Evolutionary conservation across 2,797 vertebrate genomes (phyloP), one percentile per base, ranked within the genome.

Genomic region (Chelmon rostratus): DNA sequence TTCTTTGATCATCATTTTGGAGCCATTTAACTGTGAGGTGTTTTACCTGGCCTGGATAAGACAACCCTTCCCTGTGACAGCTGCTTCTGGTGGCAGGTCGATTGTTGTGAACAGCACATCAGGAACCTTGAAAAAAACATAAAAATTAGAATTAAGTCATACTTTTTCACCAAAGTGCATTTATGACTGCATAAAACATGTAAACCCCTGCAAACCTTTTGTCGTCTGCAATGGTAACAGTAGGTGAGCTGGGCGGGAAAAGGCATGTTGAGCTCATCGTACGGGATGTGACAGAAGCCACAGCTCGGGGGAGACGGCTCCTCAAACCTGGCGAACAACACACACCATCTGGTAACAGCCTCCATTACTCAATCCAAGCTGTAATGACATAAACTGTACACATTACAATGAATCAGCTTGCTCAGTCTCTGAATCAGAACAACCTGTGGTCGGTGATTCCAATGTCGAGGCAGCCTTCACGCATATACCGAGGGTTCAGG

Each of bases 71-170:
- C 98, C 98, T 52, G 97, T 94, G 59, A 99, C 95, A 8, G 94
- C 76, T 37, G 97, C 97, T 54, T 99, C 98, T n/a, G 87, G 13
- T 33, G 98, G 98, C 82, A 99, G 90, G 89, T 99, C 97, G 37
- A 99, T 97, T n/a, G 98, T 99, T 78, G 98, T 99, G 85, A 99
- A 99, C 46, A 99, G 96, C 71, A 99, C 97, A 83, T 99, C 98
- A 1, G 98, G 98, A 79, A 99, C 98, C 94, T 99, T 96, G 8
- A 46, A 69, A 38, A 52, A 50, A 52, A 71, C 10, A 65, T 0
- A 11, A 42, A 2, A 25, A 35, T 35, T 46, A 52, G 4, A 9
- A 40, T 44, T 6, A 0, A 61, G 53, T 33, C 6, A 21, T 18
- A 16, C 15, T 46, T 25, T 68, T 19, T 35, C 16, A 16, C 19